phyloP scores from a whole-genome alignment of 2,888 invertebrate species.

The Eumerus sabulonum region DNA sequence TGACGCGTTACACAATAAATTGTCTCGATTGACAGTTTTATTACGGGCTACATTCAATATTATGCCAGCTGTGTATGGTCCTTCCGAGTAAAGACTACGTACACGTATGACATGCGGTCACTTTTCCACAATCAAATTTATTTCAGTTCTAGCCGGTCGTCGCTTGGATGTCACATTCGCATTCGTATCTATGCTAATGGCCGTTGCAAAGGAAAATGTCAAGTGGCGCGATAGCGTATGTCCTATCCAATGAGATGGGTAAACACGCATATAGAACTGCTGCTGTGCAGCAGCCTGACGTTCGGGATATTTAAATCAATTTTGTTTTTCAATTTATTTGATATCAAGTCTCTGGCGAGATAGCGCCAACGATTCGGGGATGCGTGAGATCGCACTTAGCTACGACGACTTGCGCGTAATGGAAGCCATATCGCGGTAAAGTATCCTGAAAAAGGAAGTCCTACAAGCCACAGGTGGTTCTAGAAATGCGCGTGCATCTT shows the following conservation, averaged over 20 bases:
- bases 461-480: conserved; percentile 62
- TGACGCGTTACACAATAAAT: too few species aligned
- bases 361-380: conserved; percentile 43
- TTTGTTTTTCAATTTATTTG: conserved; percentile 64
- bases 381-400: conserved; percentile 66
- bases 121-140: conserved; percentile 65
- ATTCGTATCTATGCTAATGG: conserved; percentile 27
- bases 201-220: conserved; percentile 58
- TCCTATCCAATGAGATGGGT: conserved; percentile 50
- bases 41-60: conserved; percentile 60
- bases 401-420: conserved; percentile 44
- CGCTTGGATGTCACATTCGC: conserved; percentile 9
- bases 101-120: conserved; percentile 56
- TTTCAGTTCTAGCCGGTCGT: too few species aligned
- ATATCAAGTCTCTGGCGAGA: conserved; percentile 52
- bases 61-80: conserved; percentile 29
- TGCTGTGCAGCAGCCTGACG: conserved; percentile 55
- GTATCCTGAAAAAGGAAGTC: too few species aligned
- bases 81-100: neutral
- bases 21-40: conserved; percentile 64
- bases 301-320: conserved; percentile 64
- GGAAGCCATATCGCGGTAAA: conserved; percentile 26
- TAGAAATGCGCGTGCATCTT: conserved; percentile 47
- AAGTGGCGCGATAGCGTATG: conserved; percentile 59
- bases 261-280: conserved; percentile 54